Conservation (phyloP, 2,797 vertebrate species). For the Amazonetta brasiliensis region DNA sequence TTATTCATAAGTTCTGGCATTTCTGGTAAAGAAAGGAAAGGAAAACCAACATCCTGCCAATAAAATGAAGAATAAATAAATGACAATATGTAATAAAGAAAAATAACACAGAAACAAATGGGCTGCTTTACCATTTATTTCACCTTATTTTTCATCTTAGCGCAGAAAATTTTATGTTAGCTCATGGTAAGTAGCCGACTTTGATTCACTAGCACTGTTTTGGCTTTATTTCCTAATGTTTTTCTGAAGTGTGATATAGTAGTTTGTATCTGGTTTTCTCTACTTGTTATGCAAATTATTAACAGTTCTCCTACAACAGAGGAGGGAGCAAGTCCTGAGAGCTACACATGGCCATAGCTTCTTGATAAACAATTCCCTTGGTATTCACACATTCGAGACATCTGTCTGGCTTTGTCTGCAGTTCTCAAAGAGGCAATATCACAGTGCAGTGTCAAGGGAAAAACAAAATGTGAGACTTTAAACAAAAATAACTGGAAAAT, state of each 20-base stretch:
- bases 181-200: background rate
- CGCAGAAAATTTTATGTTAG: background rate
- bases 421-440: background rate
- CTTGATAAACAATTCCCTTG: slow-evolving; percentile 11
- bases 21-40: background rate
- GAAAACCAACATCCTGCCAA: background rate
- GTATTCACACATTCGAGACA: background rate
- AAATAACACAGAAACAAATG: background rate
- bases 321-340: background rate
- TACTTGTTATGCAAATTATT: slow-evolving; percentile 17
- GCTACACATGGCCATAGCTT: background rate
- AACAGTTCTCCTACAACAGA: background rate
- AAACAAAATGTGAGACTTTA: background rate
- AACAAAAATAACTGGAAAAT: background rate
- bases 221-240: background rate
- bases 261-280: background rate
- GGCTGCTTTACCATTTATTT: background rate
- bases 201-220: background rate
- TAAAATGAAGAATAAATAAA: background rate
- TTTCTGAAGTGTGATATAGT: background rate
- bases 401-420: slow-evolving; percentile 9
- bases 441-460: background rate
- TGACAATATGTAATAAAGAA: background rate
- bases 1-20: background rate
- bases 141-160: background rate